Evolutionary conservation across 2,888 invertebrate genomes (phyloP), one percentile per base, ranked within the genome.

Genomic region (Archaeoteleia sp.): DNA sequence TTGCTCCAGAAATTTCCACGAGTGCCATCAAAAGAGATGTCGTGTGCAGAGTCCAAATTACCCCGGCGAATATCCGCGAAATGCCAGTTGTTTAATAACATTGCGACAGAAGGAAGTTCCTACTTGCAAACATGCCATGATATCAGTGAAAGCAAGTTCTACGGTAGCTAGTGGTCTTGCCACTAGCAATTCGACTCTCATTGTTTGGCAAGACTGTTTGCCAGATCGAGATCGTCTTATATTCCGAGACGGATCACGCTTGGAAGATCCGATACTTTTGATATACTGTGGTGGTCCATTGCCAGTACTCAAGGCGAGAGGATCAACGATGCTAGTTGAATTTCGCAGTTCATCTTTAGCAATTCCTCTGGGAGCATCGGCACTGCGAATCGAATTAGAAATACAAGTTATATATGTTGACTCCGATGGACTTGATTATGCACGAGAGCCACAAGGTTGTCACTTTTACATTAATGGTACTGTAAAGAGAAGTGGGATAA

Each of bases 81-180:
- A 96, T 86, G 95, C 96, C 14, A 94, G 95, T 63, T 97, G 97
- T 86, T 93, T 94, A 85, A 95, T 95, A 89, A 94, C 93, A 70
- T 88, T 95, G 71, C 89, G 94, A 29, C 94, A 95, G 86, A 92
- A 94, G 83, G 91, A 91, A 40, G 92, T 94, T 68, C 94, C 95
- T 8, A 94, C 93, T 35, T 95, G 95, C 86, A 95, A 95, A 83
- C 94, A 95, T 86, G 95, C 95, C 27, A 95, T 95, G 93, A 93
- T 96, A 75, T 92, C 94, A 10, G 93, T 95, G 2, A 83, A 79
- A 54, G 75, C 78, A 0, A 78, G 78, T 2, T 54, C 78, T 1
- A 69, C 67, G 1, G 43, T 65, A 7, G 37, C 29, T 2, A 25
- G 74, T 9, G 46, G 45, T 5, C 23, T 74, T 27, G 65, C 72